These are phyloP conservation scores for Pelagia noctiluca DNA, from an alignment of 30 jellyfish, hydroid and myxozoan species.

Conservation along the genomic window DNA sequence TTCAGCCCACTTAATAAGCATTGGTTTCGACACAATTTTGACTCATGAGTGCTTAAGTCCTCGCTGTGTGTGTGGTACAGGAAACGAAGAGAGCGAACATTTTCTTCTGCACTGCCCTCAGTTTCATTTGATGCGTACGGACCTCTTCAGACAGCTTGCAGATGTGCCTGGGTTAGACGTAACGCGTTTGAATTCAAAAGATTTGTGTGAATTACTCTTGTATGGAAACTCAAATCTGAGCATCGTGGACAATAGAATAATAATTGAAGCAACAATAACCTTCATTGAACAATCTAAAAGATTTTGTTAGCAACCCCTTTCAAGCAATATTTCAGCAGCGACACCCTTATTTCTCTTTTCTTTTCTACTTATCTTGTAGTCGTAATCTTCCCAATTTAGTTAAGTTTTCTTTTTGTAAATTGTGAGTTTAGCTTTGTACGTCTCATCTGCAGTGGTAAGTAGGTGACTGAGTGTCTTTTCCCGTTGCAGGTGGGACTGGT, in stretches of 20 bases:
- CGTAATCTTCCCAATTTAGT: no score
- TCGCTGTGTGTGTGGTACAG: conserved; percentile 32
- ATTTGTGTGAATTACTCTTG: conserved; percentile 31
- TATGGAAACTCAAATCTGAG: conserved; percentile 28
- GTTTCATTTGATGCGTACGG: conserved; percentile 7
- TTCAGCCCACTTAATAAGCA: conserved; percentile 12
- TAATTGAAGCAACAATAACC: conserved; percentile 14
- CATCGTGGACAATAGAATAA: conserved; percentile 25
- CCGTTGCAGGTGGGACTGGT: conserved; percentile 2
- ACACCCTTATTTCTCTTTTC: background rate
- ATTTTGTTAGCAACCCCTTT: background rate
- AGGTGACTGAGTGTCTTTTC: conserved; percentile 3
- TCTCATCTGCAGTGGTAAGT: background rate
- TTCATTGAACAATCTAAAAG: conserved; percentile 26
- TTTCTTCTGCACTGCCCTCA: conserved; percentile 61
- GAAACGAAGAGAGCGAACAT: conserved; percentile 23
- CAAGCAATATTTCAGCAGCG: background rate
- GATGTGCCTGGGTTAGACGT: conserved; percentile 31
- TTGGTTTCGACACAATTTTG: conserved; percentile 3
- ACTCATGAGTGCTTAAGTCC: conserved; percentile 33
- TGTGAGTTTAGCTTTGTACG: background rate
- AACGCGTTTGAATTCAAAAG: conserved; percentile 11
- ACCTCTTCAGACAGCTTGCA: conserved; percentile 30
- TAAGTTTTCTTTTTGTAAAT: background rate
- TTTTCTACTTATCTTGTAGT: no score